phyloP scores from a whole-genome alignment of 2,113 vertebrate species.

The Siniperca chuatsi region DNA sequence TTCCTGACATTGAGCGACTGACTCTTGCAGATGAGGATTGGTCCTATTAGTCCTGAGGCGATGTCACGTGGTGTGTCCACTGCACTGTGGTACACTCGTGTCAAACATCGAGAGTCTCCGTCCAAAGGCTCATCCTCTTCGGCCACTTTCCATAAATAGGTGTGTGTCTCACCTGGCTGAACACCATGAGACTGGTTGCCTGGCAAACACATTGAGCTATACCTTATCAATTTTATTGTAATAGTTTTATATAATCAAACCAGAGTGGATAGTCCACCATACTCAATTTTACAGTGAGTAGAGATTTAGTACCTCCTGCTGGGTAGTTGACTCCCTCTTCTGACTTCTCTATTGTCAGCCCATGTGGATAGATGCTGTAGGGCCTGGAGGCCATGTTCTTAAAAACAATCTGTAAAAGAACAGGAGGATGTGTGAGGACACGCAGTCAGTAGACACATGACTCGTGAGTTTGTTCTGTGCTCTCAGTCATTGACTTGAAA shows the following conservation, averaged over 20 bases:
- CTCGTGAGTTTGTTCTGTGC: background rate
- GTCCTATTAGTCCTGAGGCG: slow-evolving; percentile 94
- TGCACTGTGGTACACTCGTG: slow-evolving; percentile 94
- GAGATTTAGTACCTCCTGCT: slow-evolving; percentile 73
- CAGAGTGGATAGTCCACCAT: background rate
- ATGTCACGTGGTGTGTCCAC: slow-evolving; percentile 91
- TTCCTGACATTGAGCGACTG: slow-evolving; percentile 90
- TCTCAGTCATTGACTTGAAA: background rate
- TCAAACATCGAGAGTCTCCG: slow-evolving; percentile 91
- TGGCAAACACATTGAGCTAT: slow-evolving; percentile 53
- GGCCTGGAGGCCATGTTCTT: slow-evolving; percentile 94
- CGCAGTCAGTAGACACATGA: slow-evolving; percentile 4
- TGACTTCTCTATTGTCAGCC: slow-evolving; percentile 90
- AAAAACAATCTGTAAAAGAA: slow-evolving; percentile 89
- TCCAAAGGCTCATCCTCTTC: slow-evolving; percentile 90
- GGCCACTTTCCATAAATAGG: slow-evolving; percentile 90
- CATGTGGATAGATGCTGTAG: slow-evolving; percentile 98
- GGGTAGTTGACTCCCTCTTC: slow-evolving; percentile 90
- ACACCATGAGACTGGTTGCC: slow-evolving; percentile 88
- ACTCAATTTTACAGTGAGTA: background rate
- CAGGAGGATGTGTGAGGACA: background rate
- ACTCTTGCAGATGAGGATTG: slow-evolving; percentile 95
- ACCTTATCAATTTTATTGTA: background rate
- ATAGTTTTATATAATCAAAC: background rate
- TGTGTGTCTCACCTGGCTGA: slow-evolving; percentile 89